phyloP scores from a whole-genome alignment of 2,888 invertebrate genomes.

The Philaethria dido region DNA sequence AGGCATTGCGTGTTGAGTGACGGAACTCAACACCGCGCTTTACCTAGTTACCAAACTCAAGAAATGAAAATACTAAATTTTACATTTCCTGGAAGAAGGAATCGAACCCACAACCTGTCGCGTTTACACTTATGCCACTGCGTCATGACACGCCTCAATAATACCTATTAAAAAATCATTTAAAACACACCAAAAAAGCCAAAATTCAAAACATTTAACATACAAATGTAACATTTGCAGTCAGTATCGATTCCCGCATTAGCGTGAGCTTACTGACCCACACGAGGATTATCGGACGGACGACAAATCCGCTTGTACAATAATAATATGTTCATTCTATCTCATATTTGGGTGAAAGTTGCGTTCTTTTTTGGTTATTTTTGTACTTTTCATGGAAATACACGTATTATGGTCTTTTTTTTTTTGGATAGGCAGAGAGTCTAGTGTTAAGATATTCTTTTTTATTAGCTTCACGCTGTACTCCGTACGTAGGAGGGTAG shows the following conservation, averaged over 20 bases:
- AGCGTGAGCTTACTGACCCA: slow-evolving; percentile 33
- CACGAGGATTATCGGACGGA: slow-evolving; percentile 27
- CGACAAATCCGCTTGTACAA: slow-evolving; percentile 22
- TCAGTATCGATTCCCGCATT: slow-evolving; percentile 30
- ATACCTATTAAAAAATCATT: not conserved
- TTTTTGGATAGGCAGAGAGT: too few species aligned
- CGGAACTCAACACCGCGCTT: too few species aligned
- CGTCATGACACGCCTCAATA: too few species aligned
- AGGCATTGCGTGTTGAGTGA: too few species aligned
- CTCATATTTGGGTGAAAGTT: not conserved
- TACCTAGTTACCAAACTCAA: too few species aligned
- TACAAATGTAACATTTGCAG: not conserved
- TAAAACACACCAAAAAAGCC: not conserved
- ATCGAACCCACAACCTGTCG: too few species aligned
- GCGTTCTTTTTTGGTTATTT: not conserved
- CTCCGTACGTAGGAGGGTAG: too few species aligned
- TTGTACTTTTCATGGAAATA: not conserved
- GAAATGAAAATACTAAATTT: too few species aligned
- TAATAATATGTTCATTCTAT: slow-evolving; percentile 19
- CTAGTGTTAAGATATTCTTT: too few species aligned
- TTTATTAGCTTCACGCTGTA: too few species aligned
- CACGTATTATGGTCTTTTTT: not conserved
- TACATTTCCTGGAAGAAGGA: too few species aligned
- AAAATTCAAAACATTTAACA: not conserved
- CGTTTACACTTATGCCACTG: too few species aligned